Evolutionary conservation across 2,113 vertebrate species (phyloP).

Genomic region (Poeciliopsis retropinna): DNA sequence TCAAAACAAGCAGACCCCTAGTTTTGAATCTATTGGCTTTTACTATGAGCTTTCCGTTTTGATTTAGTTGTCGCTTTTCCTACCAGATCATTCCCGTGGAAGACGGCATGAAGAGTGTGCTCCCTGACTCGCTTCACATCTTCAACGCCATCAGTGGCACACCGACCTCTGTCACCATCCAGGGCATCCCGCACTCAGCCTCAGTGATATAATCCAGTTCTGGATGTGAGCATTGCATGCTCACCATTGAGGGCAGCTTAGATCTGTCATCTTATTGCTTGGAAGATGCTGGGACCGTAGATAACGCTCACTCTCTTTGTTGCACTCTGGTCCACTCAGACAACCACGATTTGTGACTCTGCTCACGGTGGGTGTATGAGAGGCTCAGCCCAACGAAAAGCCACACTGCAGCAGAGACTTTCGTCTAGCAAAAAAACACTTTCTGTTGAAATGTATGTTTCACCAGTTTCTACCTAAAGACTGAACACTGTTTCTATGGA

Average conservation of each 20-base stretch:
- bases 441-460: conserved; percentile 17
- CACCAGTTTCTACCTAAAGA: conserved; percentile 49
- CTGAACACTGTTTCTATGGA: conserved; percentile 66
- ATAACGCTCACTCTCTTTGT: conserved; percentile 12
- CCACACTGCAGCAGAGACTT: conserved; percentile 1
- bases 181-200: conserved; percentile 93
- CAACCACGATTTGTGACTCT: conserved; percentile 17
- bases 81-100: conserved; percentile 89
- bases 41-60: not conserved
- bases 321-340: not conserved
- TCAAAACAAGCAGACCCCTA: not conserved
- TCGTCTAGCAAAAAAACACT: not conserved
- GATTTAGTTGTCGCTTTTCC: conserved; percentile 16
- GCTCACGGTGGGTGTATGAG: conserved; percentile 4
- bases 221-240: conserved; percentile 14
- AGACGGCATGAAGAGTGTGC: conserved; percentile 88
- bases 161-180: conserved; percentile 91
- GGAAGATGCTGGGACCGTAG: conserved; percentile 24
- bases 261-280: not conserved
- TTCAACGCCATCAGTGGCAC: conserved; percentile 99
- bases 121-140: conserved; percentile 94
- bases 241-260: conserved; percentile 9
- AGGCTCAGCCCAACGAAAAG: not conserved
- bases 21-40: not conserved
- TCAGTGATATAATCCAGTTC: conserved; percentile 88